A percentile compares a stretch with the other conserved stretches of the same genome.
Conservation (phyloP, 1,140 invertebrate genomes). For the Calliphora vicina region DNA sequence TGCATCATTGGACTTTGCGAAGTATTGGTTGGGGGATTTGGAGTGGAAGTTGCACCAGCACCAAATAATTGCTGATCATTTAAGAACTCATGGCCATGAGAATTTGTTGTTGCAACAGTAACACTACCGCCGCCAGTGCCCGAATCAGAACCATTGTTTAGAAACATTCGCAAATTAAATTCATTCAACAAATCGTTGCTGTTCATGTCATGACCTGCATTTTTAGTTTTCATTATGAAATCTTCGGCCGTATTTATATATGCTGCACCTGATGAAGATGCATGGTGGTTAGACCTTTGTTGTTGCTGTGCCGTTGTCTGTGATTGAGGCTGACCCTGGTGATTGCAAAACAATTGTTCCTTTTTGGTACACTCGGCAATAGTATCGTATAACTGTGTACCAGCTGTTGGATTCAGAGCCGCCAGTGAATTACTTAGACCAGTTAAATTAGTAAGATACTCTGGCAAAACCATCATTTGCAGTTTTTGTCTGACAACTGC, state of each 20-base stretch:
- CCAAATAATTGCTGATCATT: slow-evolving; percentile 45
- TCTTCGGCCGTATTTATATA: slow-evolving; percentile 59
- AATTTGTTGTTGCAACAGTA: slow-evolving; percentile 32
- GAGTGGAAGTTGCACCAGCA: background rate
- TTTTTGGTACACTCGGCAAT: slow-evolving; percentile 52
- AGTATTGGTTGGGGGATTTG: background rate
- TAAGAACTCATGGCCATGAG: slow-evolving; percentile 41
- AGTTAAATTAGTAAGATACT: slow-evolving; percentile 61
- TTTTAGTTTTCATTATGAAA: slow-evolving; percentile 50
- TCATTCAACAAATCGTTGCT: slow-evolving; percentile 51
- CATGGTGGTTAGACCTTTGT: slow-evolving; percentile 26
- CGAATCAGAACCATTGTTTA: slow-evolving; percentile 42
- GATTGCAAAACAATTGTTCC: slow-evolving; percentile 35
- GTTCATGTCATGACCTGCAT: slow-evolving; percentile 33
- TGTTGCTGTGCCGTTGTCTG: background rate
- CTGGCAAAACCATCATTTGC: slow-evolving; percentile 64
- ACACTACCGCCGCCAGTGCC: background rate
- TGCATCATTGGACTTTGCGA: slow-evolving; percentile 64
- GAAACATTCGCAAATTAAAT: slow-evolving; percentile 56
- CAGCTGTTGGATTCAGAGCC: slow-evolving; percentile 49
- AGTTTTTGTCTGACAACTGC: slow-evolving; percentile 67
- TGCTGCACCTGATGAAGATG: background rate
- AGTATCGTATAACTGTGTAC: slow-evolving; percentile 49
- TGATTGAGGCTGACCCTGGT: background rate
- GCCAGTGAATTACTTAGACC: slow-evolving; percentile 50